Conservation (phyloP, 2,888 invertebrate species). For the Nemurella pictetii region DNA sequence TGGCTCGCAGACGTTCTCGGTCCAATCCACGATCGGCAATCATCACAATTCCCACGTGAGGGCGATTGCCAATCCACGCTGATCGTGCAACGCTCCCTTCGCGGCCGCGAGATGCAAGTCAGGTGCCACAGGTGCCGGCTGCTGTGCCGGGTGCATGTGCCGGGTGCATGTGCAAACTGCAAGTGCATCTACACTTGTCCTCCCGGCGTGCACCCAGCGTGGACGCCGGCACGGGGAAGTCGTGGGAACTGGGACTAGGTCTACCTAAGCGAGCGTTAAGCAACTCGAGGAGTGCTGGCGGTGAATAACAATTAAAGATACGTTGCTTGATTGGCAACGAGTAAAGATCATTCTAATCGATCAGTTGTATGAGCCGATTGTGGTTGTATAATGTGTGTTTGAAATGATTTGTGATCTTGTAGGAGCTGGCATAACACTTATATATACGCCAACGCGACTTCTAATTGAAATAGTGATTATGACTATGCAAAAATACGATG, state of each 20-base stretch:
- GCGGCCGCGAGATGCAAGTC: not conserved
- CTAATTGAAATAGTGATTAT: no score
- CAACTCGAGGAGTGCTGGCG: not conserved
- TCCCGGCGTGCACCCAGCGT: not conserved
- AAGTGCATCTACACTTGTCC: not conserved
- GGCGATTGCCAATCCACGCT: not conserved
- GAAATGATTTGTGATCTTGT: not conserved
- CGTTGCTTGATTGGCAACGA: not conserved
- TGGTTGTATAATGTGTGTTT: not conserved
- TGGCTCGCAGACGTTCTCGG: not conserved
- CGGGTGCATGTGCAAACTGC: no score
- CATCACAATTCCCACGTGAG: not conserved
- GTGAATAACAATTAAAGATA: not conserved
- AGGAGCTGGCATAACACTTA: no score
- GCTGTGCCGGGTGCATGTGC: no score
- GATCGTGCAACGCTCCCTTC: not conserved
- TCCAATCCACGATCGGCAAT: not conserved
- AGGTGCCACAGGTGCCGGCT: not conserved
- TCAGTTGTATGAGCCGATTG: not conserved
- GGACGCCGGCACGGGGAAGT: not conserved
- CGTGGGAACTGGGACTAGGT: not conserved
- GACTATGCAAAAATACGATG: no score
- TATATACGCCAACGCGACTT: no score
- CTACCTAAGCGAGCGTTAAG: not conserved
- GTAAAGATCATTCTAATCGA: not conserved